Evolutionary conservation across 1,140 invertebrate genomes (phyloP).

Genomic region (Probaryconus sp.): DNA sequence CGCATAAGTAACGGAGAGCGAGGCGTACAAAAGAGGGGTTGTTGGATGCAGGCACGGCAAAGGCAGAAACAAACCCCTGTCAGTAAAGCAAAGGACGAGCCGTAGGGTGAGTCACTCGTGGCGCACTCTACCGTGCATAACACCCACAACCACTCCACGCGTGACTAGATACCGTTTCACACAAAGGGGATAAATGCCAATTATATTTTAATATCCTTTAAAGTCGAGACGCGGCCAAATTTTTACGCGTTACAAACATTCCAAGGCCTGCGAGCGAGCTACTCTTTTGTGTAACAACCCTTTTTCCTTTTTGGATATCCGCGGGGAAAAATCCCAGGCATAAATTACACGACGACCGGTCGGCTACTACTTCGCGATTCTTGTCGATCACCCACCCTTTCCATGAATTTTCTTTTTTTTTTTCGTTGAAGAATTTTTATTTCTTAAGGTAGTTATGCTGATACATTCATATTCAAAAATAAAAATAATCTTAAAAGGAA

Average conservation of each 20-base stretch:
- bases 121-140: conserved; percentile 74
- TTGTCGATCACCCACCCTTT: too few relatives aligned
- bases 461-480: too few relatives aligned
- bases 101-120: conserved; percentile 70
- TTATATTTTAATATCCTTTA: conserved; percentile 75
- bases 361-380: too few relatives aligned
- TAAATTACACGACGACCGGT: too few relatives aligned
- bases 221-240: conserved; percentile 33
- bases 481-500: too few relatives aligned
- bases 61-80: conserved; percentile 57
- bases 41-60: conserved; percentile 43
- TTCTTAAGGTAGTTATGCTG: too few relatives aligned
- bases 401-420: too few relatives aligned
- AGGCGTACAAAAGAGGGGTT: conserved; percentile 48
- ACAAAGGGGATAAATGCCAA: conserved; percentile 73
- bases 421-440: too few relatives aligned
- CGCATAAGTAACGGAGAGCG: conserved; percentile 35
- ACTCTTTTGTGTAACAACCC: too few relatives aligned
- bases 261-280: too few relatives aligned
- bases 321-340: too few relatives aligned
- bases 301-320: too few relatives aligned
- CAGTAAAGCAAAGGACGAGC: conserved; percentile 52
- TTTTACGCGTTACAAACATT: conserved; percentile 14
- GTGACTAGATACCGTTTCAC: conserved; percentile 75
- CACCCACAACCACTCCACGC: conserved; percentile 71